These are phyloP conservation scores for Chaetura pelagica DNA, from an alignment of 2,113 vertebrate species.

Conservation along the genomic window DNA sequence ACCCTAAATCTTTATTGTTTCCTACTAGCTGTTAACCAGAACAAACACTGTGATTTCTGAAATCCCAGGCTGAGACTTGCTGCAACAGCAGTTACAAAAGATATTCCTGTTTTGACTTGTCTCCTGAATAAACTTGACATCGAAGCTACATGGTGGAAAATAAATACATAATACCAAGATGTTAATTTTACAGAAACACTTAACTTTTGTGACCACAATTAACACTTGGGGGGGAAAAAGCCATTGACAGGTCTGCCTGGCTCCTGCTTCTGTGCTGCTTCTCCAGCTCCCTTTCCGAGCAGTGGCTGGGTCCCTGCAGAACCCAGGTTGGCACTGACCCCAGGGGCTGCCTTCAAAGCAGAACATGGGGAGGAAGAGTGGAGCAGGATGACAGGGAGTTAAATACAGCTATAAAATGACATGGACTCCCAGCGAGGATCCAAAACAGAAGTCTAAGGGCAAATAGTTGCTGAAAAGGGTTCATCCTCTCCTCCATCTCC, in stretches of 20 bases:
- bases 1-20: slow-evolving; percentile 60
- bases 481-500: neutral
- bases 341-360: slow-evolving; percentile 42
- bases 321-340: slow-evolving; percentile 1
- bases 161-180: slow-evolving; percentile 49
- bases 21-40: slow-evolving; percentile 47
- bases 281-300: neutral
- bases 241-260: slow-evolving; percentile 33
- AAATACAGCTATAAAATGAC: slow-evolving; percentile 13
- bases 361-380: neutral
- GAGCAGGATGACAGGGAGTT: slow-evolving; percentile 1
- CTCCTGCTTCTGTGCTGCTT: neutral
- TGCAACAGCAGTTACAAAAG: neutral
- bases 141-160: slow-evolving; percentile 30
- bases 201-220: slow-evolving; percentile 66
- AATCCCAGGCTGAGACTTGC: slow-evolving; percentile 44
- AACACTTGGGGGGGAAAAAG: neutral
- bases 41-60: slow-evolving; percentile 5
- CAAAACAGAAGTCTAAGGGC: neutral
- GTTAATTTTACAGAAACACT: slow-evolving; percentile 68
- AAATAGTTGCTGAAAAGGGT: neutral
- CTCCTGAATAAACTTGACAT: slow-evolving; percentile 46
- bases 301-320: neutral
- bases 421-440: neutral
- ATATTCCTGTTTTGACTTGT: slow-evolving; percentile 59